Evolutionary conservation across 1,140 invertebrate genomes (phyloP), one percentile per base, ranked within the genome.

Genomic region (Dinothrombium tinctorium): DNA sequence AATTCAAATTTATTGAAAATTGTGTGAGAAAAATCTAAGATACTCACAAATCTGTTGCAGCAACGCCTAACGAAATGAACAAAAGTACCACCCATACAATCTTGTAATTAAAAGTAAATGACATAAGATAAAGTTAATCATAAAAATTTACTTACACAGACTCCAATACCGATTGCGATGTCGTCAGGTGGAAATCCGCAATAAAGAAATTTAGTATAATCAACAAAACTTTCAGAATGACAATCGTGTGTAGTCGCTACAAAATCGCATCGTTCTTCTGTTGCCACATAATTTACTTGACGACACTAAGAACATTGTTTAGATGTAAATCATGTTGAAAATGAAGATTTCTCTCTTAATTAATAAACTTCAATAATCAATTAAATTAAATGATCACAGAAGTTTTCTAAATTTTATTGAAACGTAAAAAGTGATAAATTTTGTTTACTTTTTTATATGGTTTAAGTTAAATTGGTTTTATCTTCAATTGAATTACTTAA

Each of bases 21-120:
- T 28, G n/a, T 28, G 8, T 15, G 17, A 15, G 20, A 23, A 33
- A 9, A 31, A 28, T 33, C 19, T 38, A 32, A 26, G 24, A 15
- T 32, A 56, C 59, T 62, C 50, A 64, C 62, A 71, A 74, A 53
- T 69, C 67, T 55, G 74, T 69, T 0, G 71, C 68, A 17, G 68
- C 65, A 2, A 64, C 63, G 8, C 63, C 69, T 6, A 75, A 56
- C 15, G 66, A 61, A 32, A 70, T 48, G 49, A 75, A 74, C 12
- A 74, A 52, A 37, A 71, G 64, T 8, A 70, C 28, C 31, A 72
- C 57, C 64, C 68, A 72, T 11, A 66, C 4, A 25, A 67, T 17
- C 37, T 40, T 14, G 17, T 5, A 33, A 33, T 15, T 9, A 33
- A 9, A 33, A 6, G 20, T 14, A 2, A 9, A 15, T 35, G 9